Conservation (phyloP, 2,797 vertebrate species). For the Natrix natrix region DNA sequence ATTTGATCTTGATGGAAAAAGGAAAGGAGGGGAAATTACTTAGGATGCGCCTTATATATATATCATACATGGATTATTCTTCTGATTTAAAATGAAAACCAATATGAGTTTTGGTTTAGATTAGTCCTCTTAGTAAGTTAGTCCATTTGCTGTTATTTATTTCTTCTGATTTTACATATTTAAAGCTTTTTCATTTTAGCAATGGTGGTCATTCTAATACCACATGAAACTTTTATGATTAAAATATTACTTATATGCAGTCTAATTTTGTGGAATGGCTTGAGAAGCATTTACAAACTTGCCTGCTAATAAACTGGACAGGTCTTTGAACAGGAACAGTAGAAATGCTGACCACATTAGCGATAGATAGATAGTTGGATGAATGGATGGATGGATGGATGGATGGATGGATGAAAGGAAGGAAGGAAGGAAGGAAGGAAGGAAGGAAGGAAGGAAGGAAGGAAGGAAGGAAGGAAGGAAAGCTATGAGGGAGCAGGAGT, state of each 20-base stretch:
- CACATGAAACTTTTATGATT: background rate
- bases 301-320: background rate
- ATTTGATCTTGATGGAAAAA: conserved; percentile 15
- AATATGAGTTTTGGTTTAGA: background rate
- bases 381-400: too few relatives aligned
- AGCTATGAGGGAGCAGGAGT: background rate
- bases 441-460: too few relatives aligned
- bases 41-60: background rate
- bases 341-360: background rate
- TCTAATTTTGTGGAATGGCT: background rate
- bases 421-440: too few relatives aligned
- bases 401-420: too few relatives aligned
- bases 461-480: too few relatives aligned
- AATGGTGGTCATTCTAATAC: background rate
- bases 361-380: too few relatives aligned
- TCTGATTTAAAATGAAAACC: conserved; percentile 18
- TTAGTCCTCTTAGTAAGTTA: background rate
- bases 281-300: background rate
- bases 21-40: conserved; percentile 19
- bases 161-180: background rate
- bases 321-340: background rate
- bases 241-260: background rate
- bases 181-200: background rate
- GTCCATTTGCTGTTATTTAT: background rate
- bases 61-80: background rate